These are phyloP conservation scores for Acrocyrtus sp. DNA, from an alignment of 2,888 invertebrate genomes.

Conservation along the genomic window DNA sequence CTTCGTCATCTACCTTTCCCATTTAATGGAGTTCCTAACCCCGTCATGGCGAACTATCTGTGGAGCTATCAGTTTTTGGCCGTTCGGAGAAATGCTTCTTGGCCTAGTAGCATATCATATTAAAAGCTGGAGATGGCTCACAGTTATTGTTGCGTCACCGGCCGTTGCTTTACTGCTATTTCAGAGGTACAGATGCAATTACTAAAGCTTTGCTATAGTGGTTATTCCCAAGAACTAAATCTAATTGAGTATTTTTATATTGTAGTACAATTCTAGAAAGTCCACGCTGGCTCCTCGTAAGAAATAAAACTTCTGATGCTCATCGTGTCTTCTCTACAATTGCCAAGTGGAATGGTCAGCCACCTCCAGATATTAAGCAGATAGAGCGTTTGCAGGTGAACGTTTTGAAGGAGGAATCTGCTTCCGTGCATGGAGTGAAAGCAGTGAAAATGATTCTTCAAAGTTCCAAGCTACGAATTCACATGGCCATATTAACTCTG, in stretches of 20 bases:
- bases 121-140: slow-evolving; percentile 51
- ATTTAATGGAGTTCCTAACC: slow-evolving; percentile 57
- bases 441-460: slow-evolving; percentile 36
- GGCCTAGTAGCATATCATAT: slow-evolving; percentile 46
- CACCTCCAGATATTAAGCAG: slow-evolving; percentile 28
- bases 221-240: no score
- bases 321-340: slow-evolving; percentile 53
- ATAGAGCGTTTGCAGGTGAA: slow-evolving; percentile 32
- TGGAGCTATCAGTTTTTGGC: slow-evolving; percentile 50
- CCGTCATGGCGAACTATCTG: slow-evolving; percentile 51
- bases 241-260: neutral
- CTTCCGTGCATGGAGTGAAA: slow-evolving; percentile 27
- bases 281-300: slow-evolving; percentile 57
- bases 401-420: slow-evolving; percentile 43
- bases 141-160: slow-evolving; percentile 29
- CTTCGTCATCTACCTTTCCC: slow-evolving; percentile 49
- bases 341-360: slow-evolving; percentile 55
- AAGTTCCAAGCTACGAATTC: slow-evolving; percentile 27
- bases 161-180: slow-evolving; percentile 34
- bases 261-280: slow-evolving; percentile 55
- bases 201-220: no score
- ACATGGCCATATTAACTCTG: slow-evolving; percentile 46
- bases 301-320: slow-evolving; percentile 48
- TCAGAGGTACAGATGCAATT: slow-evolving; percentile 25
- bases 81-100: slow-evolving; percentile 47